Evolutionary conservation across 2,113 vertebrate species (phyloP).

Genomic region (Acrocephalus arundinaceus): DNA sequence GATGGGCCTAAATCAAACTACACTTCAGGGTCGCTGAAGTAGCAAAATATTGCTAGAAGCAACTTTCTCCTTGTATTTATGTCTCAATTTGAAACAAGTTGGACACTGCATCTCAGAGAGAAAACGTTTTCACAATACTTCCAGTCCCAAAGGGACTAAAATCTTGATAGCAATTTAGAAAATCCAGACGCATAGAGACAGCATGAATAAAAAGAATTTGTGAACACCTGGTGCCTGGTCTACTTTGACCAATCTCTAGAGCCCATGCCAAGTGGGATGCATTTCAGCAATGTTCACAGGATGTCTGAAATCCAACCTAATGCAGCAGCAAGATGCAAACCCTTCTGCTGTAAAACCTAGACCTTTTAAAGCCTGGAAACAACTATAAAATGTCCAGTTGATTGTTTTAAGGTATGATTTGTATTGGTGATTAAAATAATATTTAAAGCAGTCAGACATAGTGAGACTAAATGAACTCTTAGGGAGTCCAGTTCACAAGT

Average conservation of each 20-base stretch:
- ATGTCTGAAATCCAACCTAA: background rate
- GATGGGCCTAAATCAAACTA: background rate
- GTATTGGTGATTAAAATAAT: background rate
- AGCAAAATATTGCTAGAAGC: background rate
- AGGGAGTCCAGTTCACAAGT: background rate
- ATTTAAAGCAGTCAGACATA: background rate
- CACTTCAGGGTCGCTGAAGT: background rate
- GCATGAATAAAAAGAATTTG: background rate
- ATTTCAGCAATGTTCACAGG: background rate
- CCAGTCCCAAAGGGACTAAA: background rate
- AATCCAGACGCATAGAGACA: background rate
- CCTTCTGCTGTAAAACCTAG: background rate
- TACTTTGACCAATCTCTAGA: background rate
- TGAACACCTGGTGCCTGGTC: background rate
- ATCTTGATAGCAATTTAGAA: background rate
- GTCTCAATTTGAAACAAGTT: background rate
- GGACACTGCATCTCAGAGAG: background rate
- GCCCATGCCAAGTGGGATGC: background rate
- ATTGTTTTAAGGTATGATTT: background rate
- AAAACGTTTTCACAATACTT: background rate
- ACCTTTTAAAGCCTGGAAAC: background rate
- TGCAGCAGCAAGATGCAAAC: background rate
- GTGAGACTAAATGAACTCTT: background rate
- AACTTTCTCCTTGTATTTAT: background rate
- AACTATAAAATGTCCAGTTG: accelerated